These are phyloP conservation scores for Platanista minor DNA, from an alignment of 2,113 vertebrate species.

Conservation along the genomic window DNA sequence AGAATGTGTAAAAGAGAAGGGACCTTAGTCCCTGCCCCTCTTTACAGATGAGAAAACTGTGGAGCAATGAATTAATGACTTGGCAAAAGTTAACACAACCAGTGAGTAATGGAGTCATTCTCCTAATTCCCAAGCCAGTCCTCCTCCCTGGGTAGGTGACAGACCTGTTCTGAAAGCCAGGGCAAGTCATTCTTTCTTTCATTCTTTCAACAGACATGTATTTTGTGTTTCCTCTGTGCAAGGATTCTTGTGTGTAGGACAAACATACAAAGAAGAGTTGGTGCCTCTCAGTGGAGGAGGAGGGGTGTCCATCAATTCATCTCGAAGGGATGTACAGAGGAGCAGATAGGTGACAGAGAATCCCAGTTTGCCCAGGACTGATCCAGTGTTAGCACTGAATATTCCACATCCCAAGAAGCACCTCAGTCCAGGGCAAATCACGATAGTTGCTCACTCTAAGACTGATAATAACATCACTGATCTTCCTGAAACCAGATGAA, in stretches of 20 bases:
- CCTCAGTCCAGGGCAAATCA: not conserved
- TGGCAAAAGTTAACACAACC: not conserved
- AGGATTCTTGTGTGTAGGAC: not conserved
- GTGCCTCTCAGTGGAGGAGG: not conserved
- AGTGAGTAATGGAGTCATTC: not conserved
- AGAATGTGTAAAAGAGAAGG: not conserved
- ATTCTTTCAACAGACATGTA: not conserved
- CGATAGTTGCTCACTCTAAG: not conserved
- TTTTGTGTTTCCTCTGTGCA: not conserved
- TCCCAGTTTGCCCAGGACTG: not conserved
- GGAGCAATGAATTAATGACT: not conserved
- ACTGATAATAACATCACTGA: not conserved
- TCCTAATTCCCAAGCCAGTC: not conserved
- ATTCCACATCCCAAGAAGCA: not conserved
- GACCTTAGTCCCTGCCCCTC: not conserved
- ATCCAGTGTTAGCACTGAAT: not conserved
- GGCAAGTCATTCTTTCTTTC: not conserved
- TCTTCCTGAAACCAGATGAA: not conserved
- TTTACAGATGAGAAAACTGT: not conserved
- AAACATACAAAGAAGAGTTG: not conserved
- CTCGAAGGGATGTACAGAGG: not conserved
- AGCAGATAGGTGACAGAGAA: rapidly evolving
- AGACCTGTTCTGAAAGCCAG: not conserved
- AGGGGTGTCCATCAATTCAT: not conserved
- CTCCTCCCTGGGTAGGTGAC: not conserved